Evolutionary conservation across 2,888 invertebrate genomes (phyloP), one percentile per base, ranked within the genome.

Genomic region (Drosophila crucigera): DNA sequence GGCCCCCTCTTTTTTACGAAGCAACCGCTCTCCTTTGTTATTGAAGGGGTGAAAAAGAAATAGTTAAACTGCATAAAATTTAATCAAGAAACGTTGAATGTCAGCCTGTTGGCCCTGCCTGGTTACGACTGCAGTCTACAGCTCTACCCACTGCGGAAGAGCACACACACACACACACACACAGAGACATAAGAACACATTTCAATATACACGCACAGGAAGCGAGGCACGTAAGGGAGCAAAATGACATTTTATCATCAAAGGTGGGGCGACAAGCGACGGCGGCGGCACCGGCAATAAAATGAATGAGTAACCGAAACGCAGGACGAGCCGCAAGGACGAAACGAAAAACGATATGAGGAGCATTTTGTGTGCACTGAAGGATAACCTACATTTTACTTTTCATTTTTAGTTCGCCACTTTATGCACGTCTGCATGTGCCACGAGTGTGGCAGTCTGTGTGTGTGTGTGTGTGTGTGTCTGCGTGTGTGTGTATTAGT

Each of bases 241-340:
- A 84, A 91, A 89, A 91, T 87, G 88, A 91, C 91, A 91, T 89
- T 91, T 89, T 89, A 91, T 82, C 90, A 91, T 89, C 90, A 89
- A 91, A 91, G 91, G 86, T 90, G 82, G 89, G 50, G 35, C 58
- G 78, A 75, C 81, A 78, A 80, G 69, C 73, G 69, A 5, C 56
- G 56, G 58, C 68, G 37, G 59, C 33, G 28, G 70, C 81, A 78
- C 68, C 71, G 78, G 76, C 73, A 85, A 78, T 76, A 84, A 83
- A 81, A 83, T 78, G 81, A 78, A 81, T 81, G 79, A 78, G 78
- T 78, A 74, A 67, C 71, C 75, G 58, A 78, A 78, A 76, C 58
- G 71, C 53, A 78, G 61, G 35, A 62, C 47, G 49, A 56, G 43
- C 43, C 39, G 22, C 59, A 52, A 22, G 39, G 55, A 35, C 41